A percentile compares a stretch with the other conserved stretches of the same genome.
These are phyloP conservation scores for Drosophila virilis DNA, from an alignment of 1,140 invertebrate genomes.

Conservation along the genomic window DNA sequence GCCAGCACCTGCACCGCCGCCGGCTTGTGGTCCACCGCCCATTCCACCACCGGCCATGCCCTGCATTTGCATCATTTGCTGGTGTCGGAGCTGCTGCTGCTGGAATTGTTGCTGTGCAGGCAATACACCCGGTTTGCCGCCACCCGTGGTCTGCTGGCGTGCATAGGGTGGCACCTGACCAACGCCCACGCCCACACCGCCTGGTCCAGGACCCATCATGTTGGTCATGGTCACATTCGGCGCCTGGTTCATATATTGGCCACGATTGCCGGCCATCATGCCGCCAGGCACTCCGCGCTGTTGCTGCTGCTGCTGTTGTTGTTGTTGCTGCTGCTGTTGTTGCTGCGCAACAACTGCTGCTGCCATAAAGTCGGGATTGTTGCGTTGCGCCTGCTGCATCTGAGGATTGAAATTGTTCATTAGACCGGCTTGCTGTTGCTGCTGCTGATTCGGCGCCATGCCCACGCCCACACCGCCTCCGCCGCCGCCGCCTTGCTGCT, in stretches of 20 bases:
- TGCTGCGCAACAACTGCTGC: slow-evolving; percentile 59
- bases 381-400: slow-evolving; percentile 82
- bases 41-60: slow-evolving; percentile 72
- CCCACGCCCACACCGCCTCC: slow-evolving; percentile 78
- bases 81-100: slow-evolving; percentile 82
- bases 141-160: slow-evolving; percentile 70
- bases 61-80: slow-evolving; percentile 84
- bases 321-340: slow-evolving; percentile 51
- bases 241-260: slow-evolving; percentile 82
- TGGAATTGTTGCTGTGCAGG: slow-evolving; percentile 79
- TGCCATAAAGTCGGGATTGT: slow-evolving; percentile 84
- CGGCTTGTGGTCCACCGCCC: slow-evolving; percentile 57
- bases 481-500: slow-evolving; percentile 65
- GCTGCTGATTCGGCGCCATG: slow-evolving; percentile 64
- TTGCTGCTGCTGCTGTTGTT: slow-evolving; percentile 85
- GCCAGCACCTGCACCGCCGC: slow-evolving; percentile 52
- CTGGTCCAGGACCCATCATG: slow-evolving; percentile 85
- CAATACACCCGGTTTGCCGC: slow-evolving; percentile 76
- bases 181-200: slow-evolving; percentile 54
- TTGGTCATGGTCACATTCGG: slow-evolving; percentile 85
- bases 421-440: slow-evolving; percentile 84
- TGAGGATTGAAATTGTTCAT: slow-evolving; percentile 82
- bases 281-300: slow-evolving; percentile 63
- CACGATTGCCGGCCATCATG: slow-evolving; percentile 83
- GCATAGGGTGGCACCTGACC: slow-evolving; percentile 85